Base-by-base conservation (phyloP, 35 echinoderm and acorn worm genomes). In the Holothuria glaberrima region DNA sequence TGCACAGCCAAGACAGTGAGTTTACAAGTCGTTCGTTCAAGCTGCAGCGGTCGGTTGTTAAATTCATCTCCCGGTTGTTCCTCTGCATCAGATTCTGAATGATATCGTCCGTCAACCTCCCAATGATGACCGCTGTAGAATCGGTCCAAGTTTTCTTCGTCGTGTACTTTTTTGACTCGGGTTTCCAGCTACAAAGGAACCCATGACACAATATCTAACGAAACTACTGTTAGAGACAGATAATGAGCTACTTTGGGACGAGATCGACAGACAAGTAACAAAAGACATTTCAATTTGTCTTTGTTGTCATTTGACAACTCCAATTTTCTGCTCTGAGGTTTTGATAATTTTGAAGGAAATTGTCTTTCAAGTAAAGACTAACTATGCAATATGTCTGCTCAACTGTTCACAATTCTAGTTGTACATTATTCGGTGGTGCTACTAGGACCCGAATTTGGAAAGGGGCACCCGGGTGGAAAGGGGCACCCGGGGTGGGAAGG, bases 1-100 rank as follows among this genome's bases (percentile, higher is more conserved):
- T 94, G 38, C 30, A 98, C 96, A 29, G 96, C 96, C 30, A 66
- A 50, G 26, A 98, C n/a, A 25, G 96, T 98, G 1, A 93, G 93
- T 90, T 84, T 90, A 75, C 91, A 88, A 2, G 90, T 92, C 31
- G 93, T 94, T 38, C 86, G 83, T 72, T 98, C 96, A 30, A 98
- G 67, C 28, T 57, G 58, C 28, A 72, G 36, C 30, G 58, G 32
- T n/a, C 72, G 18, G 68, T 70, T 66, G 18, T 61, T 66, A 24
- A 80, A 54, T 14, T 67, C 83, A 10, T 71, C 82, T 30, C 80
- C 92, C 20, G 30, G n/a, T 48, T 20, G 17, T 10, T 88, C 50
- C 26, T 86, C 83, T 30, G 80, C 26, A 38, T 87, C 85, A 13
- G 85, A 87, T 18, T 87, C 85, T 20, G 74, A 88, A 16, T 62